Evolutionary conservation across 2,888 invertebrate species (phyloP).

Genomic region (Luffia ferchaultella): DNA sequence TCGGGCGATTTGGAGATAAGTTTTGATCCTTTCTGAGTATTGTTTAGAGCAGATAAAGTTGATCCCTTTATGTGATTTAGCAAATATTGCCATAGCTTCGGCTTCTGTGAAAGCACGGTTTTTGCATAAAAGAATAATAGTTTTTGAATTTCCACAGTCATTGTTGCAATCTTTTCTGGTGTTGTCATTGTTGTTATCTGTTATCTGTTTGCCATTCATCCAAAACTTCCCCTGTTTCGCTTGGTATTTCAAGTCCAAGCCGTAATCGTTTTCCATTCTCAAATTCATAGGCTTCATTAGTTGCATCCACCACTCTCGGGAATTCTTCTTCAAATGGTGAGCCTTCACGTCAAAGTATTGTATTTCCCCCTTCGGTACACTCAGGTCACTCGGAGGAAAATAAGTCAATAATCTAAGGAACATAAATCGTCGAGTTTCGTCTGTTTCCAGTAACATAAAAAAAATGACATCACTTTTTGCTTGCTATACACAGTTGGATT

Average conservation of each 20-base stretch:
- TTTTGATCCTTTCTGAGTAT: no score
- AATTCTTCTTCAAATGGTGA: constrained; percentile 2
- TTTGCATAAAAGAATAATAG: constrained; percentile 13
- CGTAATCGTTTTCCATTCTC: not conserved
- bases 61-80: no score
- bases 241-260: not conserved
- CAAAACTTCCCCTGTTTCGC: constrained; percentile 1
- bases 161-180: not conserved
- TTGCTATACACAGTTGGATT: no score
- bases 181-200: no score
- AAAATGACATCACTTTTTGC: no score
- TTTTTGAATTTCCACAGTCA: constrained; percentile 9
- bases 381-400: no score
- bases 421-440: no score
- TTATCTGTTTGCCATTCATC: not conserved
- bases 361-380: constrained; percentile 10
- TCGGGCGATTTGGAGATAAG: no score
- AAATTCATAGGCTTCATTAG: constrained; percentile 5
- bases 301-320: constrained; percentile 8
- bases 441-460: no score
- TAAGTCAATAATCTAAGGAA: no score
- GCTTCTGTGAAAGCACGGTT: constrained; percentile 13
- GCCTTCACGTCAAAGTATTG: constrained; percentile 5
- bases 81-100: no score
- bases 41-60: no score